Base-by-base conservation (phyloP, 1,140 invertebrate genomes). In the Procambarus virginalis region DNA sequence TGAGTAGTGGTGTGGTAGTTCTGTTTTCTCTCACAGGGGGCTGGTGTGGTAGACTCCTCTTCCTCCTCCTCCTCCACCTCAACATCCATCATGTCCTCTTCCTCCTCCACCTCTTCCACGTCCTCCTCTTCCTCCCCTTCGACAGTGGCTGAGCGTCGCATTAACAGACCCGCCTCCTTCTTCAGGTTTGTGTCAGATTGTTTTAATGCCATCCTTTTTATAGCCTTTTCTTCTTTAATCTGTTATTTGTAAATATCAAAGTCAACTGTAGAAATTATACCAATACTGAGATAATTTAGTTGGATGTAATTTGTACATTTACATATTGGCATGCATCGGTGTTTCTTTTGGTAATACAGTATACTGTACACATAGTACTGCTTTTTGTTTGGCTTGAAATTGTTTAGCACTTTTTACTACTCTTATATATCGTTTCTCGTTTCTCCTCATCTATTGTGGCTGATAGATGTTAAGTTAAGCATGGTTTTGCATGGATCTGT, bases 81-180 rank as follows among this genome's bases (percentile, higher is more conserved):
- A 34, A 68, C 83, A 60, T 75, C 83, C 68, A 75, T 55, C 51
- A 75, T 84, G 68, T 75, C 76, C 48, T 73, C 82, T 73, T 86
- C 83, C 83, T 75, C 83, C 83, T 75, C 83, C 83, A 55, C 83
- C 49, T 85, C 83, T 48, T 76, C 83, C 68, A 70, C 83, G 60
- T 85, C 84, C 84, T 86, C 84, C 84, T 86, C 84, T 76, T 86
- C 84, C 70, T 86, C 84, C 17, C 84, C 84, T 64, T 86, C 84
- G 75, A 86, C 84, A 60, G 84, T 86, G 84, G 84, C 84, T 64
- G 84, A 86, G 64, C 75, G 84, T 58, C 70, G 84, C 51, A 86
- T 55, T 86, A 86, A 86, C 76, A 77, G 84, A 64, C 84, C 84
- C 51, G 84, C 84, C 34, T 86, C 84, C 75, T 86, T 86, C 84